A percentile compares a stretch with the other conserved stretches of the same genome.
These are phyloP conservation scores for Bombyx huttoni DNA, from an alignment of 2,888 invertebrate genomes.

Conservation along the genomic window DNA sequence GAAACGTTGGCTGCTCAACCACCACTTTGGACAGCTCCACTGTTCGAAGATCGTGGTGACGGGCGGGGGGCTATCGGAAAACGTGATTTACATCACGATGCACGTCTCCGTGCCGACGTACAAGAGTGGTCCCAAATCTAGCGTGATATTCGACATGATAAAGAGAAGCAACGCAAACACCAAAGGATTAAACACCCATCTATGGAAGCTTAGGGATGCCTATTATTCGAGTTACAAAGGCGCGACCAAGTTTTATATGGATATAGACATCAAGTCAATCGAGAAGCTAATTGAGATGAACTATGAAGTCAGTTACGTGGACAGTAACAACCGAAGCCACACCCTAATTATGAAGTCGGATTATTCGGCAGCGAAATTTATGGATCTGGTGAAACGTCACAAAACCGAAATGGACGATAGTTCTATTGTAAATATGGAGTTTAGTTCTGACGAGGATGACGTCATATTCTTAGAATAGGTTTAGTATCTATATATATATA, in stretches of 20 bases:
- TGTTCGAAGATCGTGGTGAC: constrained; percentile 19
- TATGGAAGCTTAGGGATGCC: constrained; percentile 32
- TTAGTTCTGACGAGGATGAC: constrained; percentile 36
- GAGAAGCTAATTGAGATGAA: constrained; percentile 32
- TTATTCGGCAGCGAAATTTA: constrained; percentile 20
- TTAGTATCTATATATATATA: too few species aligned
- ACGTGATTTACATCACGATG: constrained; percentile 33
- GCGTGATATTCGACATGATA: constrained; percentile 25
- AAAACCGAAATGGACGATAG: constrained; percentile 39
- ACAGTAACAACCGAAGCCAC: constrained; percentile 10
- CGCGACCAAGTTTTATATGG: constrained; percentile 17
- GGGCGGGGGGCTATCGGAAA: constrained; percentile 27
- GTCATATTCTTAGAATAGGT: constrained; percentile 20
- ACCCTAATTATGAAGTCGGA: constrained; percentile 22
- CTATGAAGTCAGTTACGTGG: constrained; percentile 36
- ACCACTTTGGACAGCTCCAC: constrained; percentile 23
- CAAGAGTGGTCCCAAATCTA: neutral
- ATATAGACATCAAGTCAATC: constrained; percentile 46
- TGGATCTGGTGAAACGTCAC: constrained; percentile 27
- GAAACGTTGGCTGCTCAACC: constrained; percentile 35
- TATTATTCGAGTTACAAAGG: constrained; percentile 3
- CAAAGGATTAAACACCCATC: constrained; percentile 38
- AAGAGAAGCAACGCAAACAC: constrained; percentile 41
- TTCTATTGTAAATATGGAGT: constrained; percentile 53
- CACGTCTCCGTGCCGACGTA: constrained; percentile 15